Evolutionary conservation across 2,113 vertebrate species (phyloP).

Genomic region (Paracanthobrama guichenoti): DNA sequence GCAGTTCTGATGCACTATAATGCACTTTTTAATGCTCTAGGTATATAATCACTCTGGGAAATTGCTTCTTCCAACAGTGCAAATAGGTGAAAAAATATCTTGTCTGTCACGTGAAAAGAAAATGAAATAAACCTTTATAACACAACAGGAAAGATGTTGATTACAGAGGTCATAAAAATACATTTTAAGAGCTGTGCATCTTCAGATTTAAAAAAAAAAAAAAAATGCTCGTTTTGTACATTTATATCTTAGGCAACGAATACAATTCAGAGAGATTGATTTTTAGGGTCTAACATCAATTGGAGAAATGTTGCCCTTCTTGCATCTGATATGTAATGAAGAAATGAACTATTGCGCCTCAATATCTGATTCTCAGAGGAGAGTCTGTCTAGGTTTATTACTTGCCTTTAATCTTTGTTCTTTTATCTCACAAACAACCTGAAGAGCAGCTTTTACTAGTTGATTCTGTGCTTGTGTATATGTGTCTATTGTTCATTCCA

Average conservation of each 20-base stretch:
- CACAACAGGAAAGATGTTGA: conserved; percentile 61
- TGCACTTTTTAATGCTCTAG: conserved; percentile 9
- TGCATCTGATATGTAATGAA: conserved; percentile 59
- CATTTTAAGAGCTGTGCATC: conserved; percentile 76
- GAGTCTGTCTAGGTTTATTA: conserved; percentile 18
- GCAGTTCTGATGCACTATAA: not conserved
- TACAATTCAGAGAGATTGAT: conserved; percentile 61
- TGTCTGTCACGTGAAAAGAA: conserved; percentile 10
- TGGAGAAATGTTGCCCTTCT: conserved; percentile 64
- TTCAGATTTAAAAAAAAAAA: conserved; percentile 77
- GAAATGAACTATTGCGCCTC: conserved; percentile 33
- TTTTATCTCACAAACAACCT: conserved; percentile 28
- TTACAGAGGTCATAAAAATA: conserved; percentile 76
- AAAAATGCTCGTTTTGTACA: conserved; percentile 73
- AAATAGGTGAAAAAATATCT: conserved; percentile 6
- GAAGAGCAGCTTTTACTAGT: not conserved
- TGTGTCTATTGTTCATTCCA: not conserved
- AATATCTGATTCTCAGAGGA: conserved; percentile 27
- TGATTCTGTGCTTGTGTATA: conserved; percentile 39
- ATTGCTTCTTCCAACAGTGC: conserved; percentile 19
- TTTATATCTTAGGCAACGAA: conserved; percentile 63
- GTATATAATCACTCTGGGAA: conserved; percentile 42
- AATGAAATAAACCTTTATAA: conserved; percentile 37
- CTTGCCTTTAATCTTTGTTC: not conserved
- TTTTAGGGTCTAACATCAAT: conserved; percentile 68